phyloP scores from a whole-genome alignment of 2,113 vertebrate genomes.

The Brienomyrus longianalis region DNA sequence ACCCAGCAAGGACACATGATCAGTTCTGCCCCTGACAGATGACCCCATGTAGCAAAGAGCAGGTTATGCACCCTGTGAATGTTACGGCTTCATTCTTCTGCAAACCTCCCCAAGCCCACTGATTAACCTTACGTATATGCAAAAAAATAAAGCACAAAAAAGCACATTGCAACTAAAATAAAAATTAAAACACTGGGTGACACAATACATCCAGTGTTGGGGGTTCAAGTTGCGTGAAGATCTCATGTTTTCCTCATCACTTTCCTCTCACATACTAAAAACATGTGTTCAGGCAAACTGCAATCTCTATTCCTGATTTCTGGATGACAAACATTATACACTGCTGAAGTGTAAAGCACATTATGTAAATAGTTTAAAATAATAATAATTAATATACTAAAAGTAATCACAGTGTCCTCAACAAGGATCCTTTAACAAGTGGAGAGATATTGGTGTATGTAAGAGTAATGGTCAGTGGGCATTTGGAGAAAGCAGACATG shows the following conservation, averaged over 20 bases:
- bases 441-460: not conserved
- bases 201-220: not conserved
- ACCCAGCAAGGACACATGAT: not conserved
- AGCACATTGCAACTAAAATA: not conserved
- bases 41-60: not conserved
- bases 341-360: not conserved
- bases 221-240: not conserved
- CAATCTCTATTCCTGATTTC: not conserved
- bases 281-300: not conserved
- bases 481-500: not conserved
- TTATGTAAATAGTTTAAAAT: not conserved
- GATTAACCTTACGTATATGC: not conserved
- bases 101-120: not conserved
- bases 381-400: not conserved
- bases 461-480: not conserved
- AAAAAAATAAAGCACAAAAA: not conserved
- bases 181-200: too few species aligned
- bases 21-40: not conserved
- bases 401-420: not conserved
- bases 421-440: not conserved
- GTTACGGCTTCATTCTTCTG: not conserved
- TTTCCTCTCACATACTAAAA: not conserved
- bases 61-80: not conserved
- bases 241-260: not conserved
- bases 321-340: not conserved